A percentile compares a stretch with the other conserved stretches of the same genome.
Conservation (phyloP, 2,113 vertebrate species). For the Meriones unguiculatus region DNA sequence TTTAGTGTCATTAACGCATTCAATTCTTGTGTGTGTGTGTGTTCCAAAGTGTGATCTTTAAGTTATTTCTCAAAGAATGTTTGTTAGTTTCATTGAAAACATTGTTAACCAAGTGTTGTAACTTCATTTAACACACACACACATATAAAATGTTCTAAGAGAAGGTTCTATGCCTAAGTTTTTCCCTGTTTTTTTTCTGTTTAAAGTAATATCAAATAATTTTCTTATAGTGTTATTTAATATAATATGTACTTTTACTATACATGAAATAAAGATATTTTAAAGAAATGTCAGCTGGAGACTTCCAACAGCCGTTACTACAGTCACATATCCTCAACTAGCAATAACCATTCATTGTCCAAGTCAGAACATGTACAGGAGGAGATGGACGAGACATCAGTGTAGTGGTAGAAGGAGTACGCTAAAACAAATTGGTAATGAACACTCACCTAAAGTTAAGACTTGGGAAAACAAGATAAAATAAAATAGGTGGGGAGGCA, state of each 20-base stretch:
- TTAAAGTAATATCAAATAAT: neutral
- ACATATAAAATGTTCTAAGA: neutral
- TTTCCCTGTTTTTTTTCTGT: neutral
- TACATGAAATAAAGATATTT: neutral
- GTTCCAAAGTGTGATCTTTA: too few species aligned
- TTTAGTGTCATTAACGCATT: too few species aligned
- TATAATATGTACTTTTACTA: neutral
- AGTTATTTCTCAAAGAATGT: too few species aligned
- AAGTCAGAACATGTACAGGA: neutral
- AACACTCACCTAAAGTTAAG: neutral
- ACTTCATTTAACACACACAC: too few species aligned
- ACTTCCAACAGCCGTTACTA: neutral
- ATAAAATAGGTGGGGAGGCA: neutral
- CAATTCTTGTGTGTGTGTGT: too few species aligned
- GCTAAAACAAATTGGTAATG: slow-evolving; percentile 6
- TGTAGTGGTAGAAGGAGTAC: neutral
- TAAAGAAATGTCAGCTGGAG: neutral
- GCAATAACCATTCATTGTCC: neutral
- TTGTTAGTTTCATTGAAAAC: too few species aligned
- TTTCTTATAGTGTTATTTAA: neutral
- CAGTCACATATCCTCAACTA: neutral
- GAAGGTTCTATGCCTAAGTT: neutral
- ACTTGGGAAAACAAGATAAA: neutral
- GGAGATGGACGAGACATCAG: neutral
- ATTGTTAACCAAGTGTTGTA: too few species aligned